Base-by-base conservation (phyloP, 1,140 invertebrate genomes). In the Sinonovacula constricta region DNA sequence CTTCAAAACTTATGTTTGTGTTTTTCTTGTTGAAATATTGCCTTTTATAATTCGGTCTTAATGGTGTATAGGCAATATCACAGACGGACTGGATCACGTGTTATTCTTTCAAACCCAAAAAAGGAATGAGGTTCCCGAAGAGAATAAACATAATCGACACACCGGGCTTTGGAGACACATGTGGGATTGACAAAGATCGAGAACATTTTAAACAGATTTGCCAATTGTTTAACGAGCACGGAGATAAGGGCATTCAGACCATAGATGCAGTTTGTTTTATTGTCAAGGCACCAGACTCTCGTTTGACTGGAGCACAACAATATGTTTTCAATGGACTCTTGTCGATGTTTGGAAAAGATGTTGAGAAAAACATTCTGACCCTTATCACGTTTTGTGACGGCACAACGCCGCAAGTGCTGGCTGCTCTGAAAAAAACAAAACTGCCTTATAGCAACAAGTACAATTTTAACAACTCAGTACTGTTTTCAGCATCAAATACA, bases 341-440 rank as follows among this genome's bases (percentile, higher is more conserved):
- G 39, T 80, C 82, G 14, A 54, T 86, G 18, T 86, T 86, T 72
- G 85, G 85, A 3, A 80, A 84, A 45, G 84, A 86, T 33, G 80
- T 86, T 31, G 68, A 67, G 66, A 56, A 76, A 12, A 86, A 86
- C 59, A 84, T 86, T 30, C 80, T 75, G 36, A 57, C 72, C 5
- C 39, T 86, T 36, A 69, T 84, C 36, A 85, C 84, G 51, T 86
- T 86, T 79, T 77, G 80, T 26, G 85, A 86, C 39, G 81, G 77
- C 1, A 54, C 62, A 18, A 49, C 60, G 18, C 78, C 81, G 3
- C 81, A 77, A 1, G 85, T 84, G 30, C 45, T 86, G 3, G 72
- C 59, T 22, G 74, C 71, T 2, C 24, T 81, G 22, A 66, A 72
- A 18, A 66, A 77, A 31, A 78, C 81, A 7, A 62, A 68, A 5